Evolutionary conservation across 2,888 invertebrate genomes (phyloP).

Genomic region (Ypsolopha sequella): DNA sequence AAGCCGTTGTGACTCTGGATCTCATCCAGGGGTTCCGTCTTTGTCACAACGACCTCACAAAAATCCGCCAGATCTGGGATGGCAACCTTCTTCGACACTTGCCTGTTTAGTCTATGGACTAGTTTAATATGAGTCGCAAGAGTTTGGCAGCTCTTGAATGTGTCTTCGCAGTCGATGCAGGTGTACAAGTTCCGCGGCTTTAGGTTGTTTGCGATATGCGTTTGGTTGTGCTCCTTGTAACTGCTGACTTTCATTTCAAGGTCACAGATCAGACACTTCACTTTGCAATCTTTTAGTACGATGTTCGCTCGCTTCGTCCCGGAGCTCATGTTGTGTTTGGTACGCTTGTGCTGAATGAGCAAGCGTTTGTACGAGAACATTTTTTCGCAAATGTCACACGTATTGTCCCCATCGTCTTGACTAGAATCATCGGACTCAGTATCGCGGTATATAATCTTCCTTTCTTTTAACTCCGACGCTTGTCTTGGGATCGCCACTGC

Average conservation of each 20-base stretch:
- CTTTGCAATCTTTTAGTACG: slow-evolving; percentile 51
- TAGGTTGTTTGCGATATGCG: slow-evolving; percentile 45
- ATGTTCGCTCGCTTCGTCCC: slow-evolving; percentile 53
- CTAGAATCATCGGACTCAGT: slow-evolving; percentile 46
- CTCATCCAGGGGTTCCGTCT: slow-evolving; percentile 62
- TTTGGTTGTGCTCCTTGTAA: slow-evolving; percentile 56
- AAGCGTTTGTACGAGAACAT: slow-evolving; percentile 55
- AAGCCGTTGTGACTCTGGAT: slow-evolving; percentile 65
- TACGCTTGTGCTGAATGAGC: slow-evolving; percentile 50
- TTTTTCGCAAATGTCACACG: slow-evolving; percentile 63
- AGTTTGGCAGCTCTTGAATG: slow-evolving; percentile 51
- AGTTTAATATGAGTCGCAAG: slow-evolving; percentile 55
- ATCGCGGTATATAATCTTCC: slow-evolving; percentile 25
- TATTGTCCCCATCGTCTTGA: slow-evolving; percentile 43
- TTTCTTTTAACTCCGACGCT: neutral
- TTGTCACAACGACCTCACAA: slow-evolving; percentile 70
- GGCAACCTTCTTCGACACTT: slow-evolving; percentile 19
- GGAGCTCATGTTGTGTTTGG: slow-evolving; percentile 55
- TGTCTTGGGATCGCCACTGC: neutral
- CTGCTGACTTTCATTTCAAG: slow-evolving; percentile 53
- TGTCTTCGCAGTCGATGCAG: slow-evolving; percentile 48
- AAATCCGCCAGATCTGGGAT: slow-evolving; percentile 56
- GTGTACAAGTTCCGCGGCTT: slow-evolving; percentile 58
- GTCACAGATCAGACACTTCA: slow-evolving; percentile 57
- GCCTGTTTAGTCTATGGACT: slow-evolving; percentile 41